Evolutionary conservation across 2,888 invertebrate species (phyloP), one percentile per base, ranked within the genome.

Genomic region (Agonopterix subpropinquella): DNA sequence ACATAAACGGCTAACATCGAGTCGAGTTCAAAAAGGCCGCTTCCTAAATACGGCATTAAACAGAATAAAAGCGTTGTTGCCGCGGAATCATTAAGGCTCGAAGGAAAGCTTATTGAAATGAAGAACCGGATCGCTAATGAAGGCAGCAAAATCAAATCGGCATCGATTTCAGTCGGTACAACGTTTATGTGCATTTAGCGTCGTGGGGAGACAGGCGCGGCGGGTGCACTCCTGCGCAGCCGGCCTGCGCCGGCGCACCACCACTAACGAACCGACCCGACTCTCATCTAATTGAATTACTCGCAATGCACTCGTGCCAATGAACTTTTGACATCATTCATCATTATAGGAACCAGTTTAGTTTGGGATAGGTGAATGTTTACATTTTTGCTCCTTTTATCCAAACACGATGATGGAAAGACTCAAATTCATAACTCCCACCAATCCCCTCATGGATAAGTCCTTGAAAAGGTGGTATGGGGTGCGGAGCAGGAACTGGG

Each of bases 101-200:
- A 70, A 67, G 71, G 69, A 70, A 67, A 70, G 75, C 78, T 82
- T 80, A 84, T 83, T 86, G 83, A 82, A 86, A 83, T 80, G 82
- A 82, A 80, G 72, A 82, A 85, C 83, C 82, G 83, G 85, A 74
- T 76, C 80, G 73, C 74, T 88, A 88, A 88, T 86, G 87, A 87
- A 87, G 81, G 80, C 73, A 61, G 83, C 86, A 76, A 80, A 83
- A 84, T 86, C 82, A 84, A 86, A 86, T 81, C 77, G 77, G 70
- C 84, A 77, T 82, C 76, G 85, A 78, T 83, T 85, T 80, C 79
- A 77, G 72, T 60, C 64, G 71, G 71, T 73, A 76, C 77, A 71
- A 72, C 72, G 74, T 80, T 84, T 80, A 80, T 80, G 73, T 73
- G 77, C 75, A 73, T 75, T 81, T 78, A 77, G 74, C 73, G 77